Conservation (phyloP, 92 coral and sea anemone genomes). For the Porites cylindrica region DNA sequence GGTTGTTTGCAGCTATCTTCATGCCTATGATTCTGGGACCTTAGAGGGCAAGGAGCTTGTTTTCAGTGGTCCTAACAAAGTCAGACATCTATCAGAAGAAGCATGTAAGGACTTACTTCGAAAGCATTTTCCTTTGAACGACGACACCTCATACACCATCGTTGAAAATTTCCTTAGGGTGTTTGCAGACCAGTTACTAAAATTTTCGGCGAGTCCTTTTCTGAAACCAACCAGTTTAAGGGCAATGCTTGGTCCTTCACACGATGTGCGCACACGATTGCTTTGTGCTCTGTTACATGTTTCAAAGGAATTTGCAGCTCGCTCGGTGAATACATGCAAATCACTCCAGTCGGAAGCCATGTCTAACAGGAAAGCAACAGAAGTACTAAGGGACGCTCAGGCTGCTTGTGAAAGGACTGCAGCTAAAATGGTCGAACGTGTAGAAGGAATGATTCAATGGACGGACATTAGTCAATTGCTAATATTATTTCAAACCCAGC, state of each 20-base stretch:
- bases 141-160: conserved; percentile 72
- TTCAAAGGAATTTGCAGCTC: conserved; percentile 80
- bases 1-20: conserved; percentile 84
- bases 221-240: conserved; percentile 66
- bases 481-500: conserved; percentile 73
- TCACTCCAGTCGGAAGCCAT: conserved; percentile 57
- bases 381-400: neutral
- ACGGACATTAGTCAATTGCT: conserved; percentile 84
- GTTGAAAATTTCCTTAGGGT: conserved; percentile 76
- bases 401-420: conserved; percentile 56
- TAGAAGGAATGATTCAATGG: conserved; percentile 88
- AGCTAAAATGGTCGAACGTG: conserved; percentile 76
- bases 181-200: conserved; percentile 78
- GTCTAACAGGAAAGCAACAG: conserved; percentile 15
- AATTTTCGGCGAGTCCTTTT: conserved; percentile 81
- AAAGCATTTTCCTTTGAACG: conserved; percentile 57
- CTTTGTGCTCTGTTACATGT: conserved; percentile 75
- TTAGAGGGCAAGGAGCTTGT: conserved; percentile 62
- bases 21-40: conserved; percentile 58
- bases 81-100: conserved; percentile 39
- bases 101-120: conserved; percentile 64
- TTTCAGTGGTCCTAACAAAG: conserved; percentile 51
- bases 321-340: conserved; percentile 69
- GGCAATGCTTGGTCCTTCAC: conserved; percentile 61
- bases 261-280: conserved; percentile 72